phyloP scores from a whole-genome alignment of 1,140 invertebrate genomes.

The Danaus melanippus region DNA sequence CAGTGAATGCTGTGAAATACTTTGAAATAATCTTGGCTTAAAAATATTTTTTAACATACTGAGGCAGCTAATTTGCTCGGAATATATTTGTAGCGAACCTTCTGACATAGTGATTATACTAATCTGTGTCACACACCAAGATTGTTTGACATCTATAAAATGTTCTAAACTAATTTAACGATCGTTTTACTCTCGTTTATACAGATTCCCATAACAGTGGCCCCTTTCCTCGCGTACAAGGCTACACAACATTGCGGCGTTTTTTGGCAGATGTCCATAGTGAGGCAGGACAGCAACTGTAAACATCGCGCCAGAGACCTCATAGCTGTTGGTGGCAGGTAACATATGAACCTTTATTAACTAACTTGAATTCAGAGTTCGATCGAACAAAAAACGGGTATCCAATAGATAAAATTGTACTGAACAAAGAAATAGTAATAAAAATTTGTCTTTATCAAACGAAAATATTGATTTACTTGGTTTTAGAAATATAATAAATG shows the following conservation, averaged over 20 bases:
- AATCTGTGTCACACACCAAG: too few species aligned
- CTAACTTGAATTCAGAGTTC: neutral
- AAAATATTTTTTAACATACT: too few species aligned
- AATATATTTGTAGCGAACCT: too few species aligned
- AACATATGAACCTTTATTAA: neutral
- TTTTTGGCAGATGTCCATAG: constrained; percentile 54
- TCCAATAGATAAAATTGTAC: constrained; percentile 4
- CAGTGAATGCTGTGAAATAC: too few species aligned
- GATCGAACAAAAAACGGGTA: neutral
- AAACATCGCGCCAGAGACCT: constrained; percentile 43
- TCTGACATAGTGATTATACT: too few species aligned
- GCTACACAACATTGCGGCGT: constrained; percentile 51
- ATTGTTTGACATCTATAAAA: too few species aligned
- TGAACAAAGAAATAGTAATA: neutral
- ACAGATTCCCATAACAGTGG: constrained; percentile 36
- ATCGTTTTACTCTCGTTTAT: neutral
- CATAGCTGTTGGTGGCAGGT: constrained; percentile 57
- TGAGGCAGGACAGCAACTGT: constrained; percentile 25
- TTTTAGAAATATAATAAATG: too few species aligned
- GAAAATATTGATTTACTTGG: too few species aligned
- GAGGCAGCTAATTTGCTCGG: too few species aligned
- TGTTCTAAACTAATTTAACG: too few species aligned
- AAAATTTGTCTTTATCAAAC: too few species aligned
- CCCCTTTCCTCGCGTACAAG: constrained; percentile 53
- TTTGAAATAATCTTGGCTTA: too few species aligned